phyloP scores from a whole-genome alignment of 2,888 invertebrate species.

The Isotomurus palustris region DNA sequence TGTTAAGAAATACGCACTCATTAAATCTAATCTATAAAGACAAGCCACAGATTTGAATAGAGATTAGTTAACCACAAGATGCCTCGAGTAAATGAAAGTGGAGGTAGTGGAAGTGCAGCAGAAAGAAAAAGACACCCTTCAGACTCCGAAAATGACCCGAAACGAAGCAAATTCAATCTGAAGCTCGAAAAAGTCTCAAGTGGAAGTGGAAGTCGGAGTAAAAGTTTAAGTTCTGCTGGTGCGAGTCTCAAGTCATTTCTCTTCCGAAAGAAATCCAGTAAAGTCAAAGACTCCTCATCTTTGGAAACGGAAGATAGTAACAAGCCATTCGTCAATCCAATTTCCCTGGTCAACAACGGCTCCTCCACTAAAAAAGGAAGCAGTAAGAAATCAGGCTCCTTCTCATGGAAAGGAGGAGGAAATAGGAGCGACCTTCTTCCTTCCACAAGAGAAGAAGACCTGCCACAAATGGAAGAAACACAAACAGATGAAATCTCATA shows the following conservation, averaged over 20 bases:
- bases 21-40: no score
- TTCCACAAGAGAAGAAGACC: background rate
- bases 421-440: no score
- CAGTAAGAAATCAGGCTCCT: background rate
- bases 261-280: slow-evolving; percentile 13
- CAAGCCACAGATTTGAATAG: no score
- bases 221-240: slow-evolving; percentile 19
- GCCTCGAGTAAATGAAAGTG: slow-evolving; percentile 18
- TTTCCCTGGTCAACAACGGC: background rate
- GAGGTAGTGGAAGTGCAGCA: no score
- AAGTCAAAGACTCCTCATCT: background rate
- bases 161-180: slow-evolving; percentile 24
- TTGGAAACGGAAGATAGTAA: no score
- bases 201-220: slow-evolving; percentile 16
- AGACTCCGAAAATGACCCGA: background rate
- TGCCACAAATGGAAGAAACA: background rate
- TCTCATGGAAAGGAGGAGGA: no score
- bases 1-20: no score
- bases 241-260: slow-evolving; percentile 29
- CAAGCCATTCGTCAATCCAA: slow-evolving; percentile 4
- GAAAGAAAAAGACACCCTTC: no score
- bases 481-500: background rate
- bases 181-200: slow-evolving; percentile 23
- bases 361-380: background rate
- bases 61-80: slow-evolving; percentile 9